Evolutionary conservation across 2,113 vertebrate genomes (phyloP).

Genomic region (Setophaga coronata): DNA sequence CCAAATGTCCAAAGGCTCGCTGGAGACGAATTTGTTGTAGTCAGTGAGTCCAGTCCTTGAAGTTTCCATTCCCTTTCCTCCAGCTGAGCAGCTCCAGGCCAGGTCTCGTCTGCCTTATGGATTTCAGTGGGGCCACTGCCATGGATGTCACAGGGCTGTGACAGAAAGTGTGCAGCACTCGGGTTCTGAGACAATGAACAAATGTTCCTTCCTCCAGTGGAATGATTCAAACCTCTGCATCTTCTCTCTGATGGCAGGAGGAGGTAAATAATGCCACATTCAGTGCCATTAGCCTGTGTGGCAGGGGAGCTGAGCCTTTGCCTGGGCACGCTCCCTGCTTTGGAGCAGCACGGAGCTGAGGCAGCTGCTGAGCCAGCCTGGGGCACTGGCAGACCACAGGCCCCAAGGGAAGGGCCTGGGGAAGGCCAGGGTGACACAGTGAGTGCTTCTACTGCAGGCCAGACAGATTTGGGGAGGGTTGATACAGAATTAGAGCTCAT

Average conservation of each 20-base stretch:
- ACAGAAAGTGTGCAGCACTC: background rate
- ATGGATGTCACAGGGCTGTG: background rate
- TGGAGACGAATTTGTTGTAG: background rate
- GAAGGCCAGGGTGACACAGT: background rate
- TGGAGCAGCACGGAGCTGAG: background rate
- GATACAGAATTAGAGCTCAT: background rate
- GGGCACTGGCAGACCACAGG: fast-evolving
- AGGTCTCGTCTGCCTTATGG: background rate
- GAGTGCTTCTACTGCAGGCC: background rate
- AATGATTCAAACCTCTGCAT: background rate
- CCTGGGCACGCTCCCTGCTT: background rate
- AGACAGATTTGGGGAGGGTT: background rate
- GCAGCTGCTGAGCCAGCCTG: background rate
- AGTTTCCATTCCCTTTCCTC: background rate
- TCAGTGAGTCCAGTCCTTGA: background rate
- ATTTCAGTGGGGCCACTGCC: background rate
- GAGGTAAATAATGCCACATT: background rate
- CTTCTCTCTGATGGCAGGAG: background rate
- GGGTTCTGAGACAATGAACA: background rate
- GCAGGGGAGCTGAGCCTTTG: background rate
- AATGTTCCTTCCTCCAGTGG: background rate
- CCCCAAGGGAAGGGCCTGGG: background rate
- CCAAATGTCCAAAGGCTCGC: background rate
- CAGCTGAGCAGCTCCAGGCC: background rate
- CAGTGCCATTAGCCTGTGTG: background rate